These are phyloP conservation scores for Mus pahari DNA, from an alignment of 2,113 vertebrate species.

Conservation along the genomic window DNA sequence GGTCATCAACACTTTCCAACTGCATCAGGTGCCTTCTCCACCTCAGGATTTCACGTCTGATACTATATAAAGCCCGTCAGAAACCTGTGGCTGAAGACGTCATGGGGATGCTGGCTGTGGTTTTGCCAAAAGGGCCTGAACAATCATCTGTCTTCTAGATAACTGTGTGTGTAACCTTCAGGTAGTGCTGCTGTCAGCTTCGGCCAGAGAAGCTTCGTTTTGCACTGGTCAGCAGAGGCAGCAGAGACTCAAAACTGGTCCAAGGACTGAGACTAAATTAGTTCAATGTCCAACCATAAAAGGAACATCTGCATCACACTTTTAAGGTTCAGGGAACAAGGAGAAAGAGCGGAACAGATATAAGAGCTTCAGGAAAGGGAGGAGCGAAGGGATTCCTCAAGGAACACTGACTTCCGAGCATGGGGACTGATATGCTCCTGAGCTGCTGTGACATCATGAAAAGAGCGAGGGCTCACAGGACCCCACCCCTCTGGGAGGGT, in stretches of 20 bases:
- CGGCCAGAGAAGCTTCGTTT: background rate
- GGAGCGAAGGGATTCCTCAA: background rate
- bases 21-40: background rate
- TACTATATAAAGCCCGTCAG: background rate
- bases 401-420: background rate
- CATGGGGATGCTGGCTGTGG: background rate
- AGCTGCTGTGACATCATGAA: background rate
- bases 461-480: background rate
- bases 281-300: background rate
- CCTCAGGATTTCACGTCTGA: background rate
- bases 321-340: background rate
- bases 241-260: background rate
- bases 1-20: background rate
- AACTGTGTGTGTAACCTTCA: background rate
- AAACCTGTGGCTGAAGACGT: background rate
- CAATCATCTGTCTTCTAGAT: background rate
- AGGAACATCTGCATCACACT: background rate
- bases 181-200: background rate
- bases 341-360: too few relatives aligned
- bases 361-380: background rate
- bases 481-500: background rate
- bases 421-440: background rate
- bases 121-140: background rate
- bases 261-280: background rate
- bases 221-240: background rate